A percentile compares a stretch with the other conserved stretches of the same genome.
Conservation (phyloP, 2,113 vertebrate species). For the Arizona elegans region DNA sequence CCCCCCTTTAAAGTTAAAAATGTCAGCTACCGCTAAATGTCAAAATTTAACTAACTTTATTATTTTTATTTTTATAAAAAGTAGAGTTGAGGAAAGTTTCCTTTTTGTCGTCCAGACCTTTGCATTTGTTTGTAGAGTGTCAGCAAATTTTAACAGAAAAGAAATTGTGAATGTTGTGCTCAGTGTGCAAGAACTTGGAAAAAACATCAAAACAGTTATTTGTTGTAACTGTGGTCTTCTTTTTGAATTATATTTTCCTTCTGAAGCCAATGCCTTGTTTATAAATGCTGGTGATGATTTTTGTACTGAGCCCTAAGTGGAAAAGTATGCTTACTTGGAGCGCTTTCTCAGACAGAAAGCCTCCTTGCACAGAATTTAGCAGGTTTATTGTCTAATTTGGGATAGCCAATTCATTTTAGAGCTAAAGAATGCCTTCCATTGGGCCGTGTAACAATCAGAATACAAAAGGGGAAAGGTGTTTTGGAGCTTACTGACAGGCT, state of each 20-base stretch:
- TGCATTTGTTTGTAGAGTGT: conserved; percentile 1
- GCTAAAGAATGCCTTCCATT: not conserved
- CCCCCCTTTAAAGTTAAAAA: not conserved
- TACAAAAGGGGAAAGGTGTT: not conserved
- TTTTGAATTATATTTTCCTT: not conserved
- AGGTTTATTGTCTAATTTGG: not conserved
- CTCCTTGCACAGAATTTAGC: not conserved
- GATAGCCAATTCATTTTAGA: not conserved
- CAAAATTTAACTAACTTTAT: not conserved
- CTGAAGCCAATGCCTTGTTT: not conserved
- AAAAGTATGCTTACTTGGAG: not conserved
- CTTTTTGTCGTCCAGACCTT: conserved; percentile 1
- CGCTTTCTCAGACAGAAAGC: not conserved
- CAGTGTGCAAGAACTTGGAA: not conserved
- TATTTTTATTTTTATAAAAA: too few species aligned
- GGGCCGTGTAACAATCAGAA: not conserved
- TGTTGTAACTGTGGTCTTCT: not conserved
- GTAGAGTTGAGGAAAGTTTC: not conserved
- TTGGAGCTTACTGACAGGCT: not conserved
- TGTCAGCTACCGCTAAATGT: not conserved
- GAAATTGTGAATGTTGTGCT: not conserved
- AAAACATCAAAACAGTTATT: not conserved
- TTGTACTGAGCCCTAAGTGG: not conserved
- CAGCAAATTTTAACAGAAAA: not conserved
- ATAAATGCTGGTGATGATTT: not conserved